These are phyloP conservation scores for Sminthurinus signatus DNA, from an alignment of 1,140 invertebrate species.

Conservation along the genomic window DNA sequence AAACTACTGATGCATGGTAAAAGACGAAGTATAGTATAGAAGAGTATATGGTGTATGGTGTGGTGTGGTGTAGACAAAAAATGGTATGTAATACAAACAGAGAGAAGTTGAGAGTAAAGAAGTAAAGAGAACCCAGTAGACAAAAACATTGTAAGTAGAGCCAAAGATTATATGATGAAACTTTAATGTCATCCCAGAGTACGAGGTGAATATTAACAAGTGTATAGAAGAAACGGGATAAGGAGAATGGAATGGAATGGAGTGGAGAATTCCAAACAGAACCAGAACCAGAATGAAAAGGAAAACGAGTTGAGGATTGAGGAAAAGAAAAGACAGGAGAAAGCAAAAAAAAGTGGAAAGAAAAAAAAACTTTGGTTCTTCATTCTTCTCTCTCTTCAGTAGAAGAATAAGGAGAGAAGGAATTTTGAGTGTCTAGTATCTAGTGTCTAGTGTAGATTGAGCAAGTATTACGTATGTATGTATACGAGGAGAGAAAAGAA, in stretches of 20 bases:
- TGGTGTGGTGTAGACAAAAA: neutral
- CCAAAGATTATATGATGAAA: slow-evolving; percentile 39
- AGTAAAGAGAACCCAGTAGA: too few relatives aligned
- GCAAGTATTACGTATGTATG: neutral
- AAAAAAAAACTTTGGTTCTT: slow-evolving; percentile 1
- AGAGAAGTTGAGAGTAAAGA: neutral
- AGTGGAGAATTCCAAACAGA: neutral
- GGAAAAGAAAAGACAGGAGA: neutral
- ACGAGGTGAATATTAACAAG: slow-evolving; percentile 38
- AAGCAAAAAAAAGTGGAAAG: neutral
- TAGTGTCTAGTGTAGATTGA: too few relatives aligned
- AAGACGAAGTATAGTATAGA: too few relatives aligned
- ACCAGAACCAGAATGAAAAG: neutral
- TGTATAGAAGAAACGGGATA: neutral
- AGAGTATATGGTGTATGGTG: too few relatives aligned
- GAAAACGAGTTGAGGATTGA: too few relatives aligned
- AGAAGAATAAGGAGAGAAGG: neutral
- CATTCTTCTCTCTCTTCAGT: neutral
- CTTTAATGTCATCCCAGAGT: slow-evolving; percentile 34
- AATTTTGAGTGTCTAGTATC: too few relatives aligned
- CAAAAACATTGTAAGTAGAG: slow-evolving; percentile 27
- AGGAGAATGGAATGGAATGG: slow-evolving; percentile 6
- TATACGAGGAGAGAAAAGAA: neutral
- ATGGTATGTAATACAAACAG: neutral
- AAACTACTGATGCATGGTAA: too few relatives aligned